These are phyloP conservation scores for Campoletis sonorensis DNA, from an alignment of 1,140 invertebrate species.

Conservation along the genomic window DNA sequence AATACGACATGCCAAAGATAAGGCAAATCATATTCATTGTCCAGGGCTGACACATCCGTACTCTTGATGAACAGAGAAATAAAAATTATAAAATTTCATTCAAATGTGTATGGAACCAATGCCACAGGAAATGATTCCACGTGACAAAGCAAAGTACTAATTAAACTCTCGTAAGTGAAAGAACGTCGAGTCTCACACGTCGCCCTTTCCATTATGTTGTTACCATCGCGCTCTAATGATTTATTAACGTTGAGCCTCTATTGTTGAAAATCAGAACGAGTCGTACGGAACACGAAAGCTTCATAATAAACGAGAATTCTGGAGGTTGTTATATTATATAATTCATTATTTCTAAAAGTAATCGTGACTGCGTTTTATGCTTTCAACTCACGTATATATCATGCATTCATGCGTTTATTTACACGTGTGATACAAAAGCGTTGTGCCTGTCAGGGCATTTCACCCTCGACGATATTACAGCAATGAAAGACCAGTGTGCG, in stretches of 20 bases:
- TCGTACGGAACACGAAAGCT: background rate
- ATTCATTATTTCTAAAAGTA: background rate
- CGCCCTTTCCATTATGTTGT: no score
- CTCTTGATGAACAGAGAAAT: no score
- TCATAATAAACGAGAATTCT: background rate
- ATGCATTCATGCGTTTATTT: constrained; percentile 2
- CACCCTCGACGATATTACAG: background rate
- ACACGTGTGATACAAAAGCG: background rate
- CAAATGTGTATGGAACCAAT: no score
- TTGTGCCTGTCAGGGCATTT: background rate
- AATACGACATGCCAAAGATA: no score
- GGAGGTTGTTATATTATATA: background rate
- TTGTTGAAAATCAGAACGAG: background rate
- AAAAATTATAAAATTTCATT: no score
- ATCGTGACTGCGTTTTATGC: background rate
- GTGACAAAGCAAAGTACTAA: no score
- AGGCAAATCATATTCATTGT: no score
- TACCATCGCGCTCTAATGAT: no score
- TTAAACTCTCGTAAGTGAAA: no score
- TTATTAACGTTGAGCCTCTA: background rate
- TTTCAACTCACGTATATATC: background rate
- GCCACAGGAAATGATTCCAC: no score
- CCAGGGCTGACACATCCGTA: no score
- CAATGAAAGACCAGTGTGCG: background rate
- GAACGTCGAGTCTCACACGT: no score